phyloP scores from a whole-genome alignment of 2,113 vertebrate species.

The Ceratotherium simum region DNA sequence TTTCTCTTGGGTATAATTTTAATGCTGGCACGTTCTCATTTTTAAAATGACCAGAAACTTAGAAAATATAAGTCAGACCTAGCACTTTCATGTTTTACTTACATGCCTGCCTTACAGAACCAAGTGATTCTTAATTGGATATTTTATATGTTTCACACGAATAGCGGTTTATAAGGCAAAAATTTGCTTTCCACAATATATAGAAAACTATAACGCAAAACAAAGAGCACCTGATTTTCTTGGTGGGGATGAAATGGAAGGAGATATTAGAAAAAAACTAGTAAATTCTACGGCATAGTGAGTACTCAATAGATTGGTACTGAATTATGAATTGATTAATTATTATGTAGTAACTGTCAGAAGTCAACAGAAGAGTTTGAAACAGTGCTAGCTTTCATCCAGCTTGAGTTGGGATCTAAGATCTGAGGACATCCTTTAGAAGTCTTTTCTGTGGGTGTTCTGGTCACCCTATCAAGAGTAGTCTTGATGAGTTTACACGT shows the following conservation, averaged over 20 bases:
- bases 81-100: conserved; percentile 54
- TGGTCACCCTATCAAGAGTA: background rate
- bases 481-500: background rate
- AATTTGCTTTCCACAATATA: background rate
- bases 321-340: background rate
- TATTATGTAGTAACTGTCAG: background rate
- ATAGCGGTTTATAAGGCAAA: conserved; percentile 29
- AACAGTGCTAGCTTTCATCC: background rate
- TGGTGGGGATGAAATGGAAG: background rate
- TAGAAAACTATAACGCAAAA: background rate
- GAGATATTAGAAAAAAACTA: background rate
- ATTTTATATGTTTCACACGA: conserved; percentile 29
- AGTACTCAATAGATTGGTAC: background rate
- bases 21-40: conserved; percentile 31
- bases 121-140: conserved; percentile 51
- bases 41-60: conserved; percentile 45
- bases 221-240: background rate
- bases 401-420: background rate
- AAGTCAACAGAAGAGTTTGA: background rate
- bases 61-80: conserved; percentile 27
- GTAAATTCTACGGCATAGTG: background rate
- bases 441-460: background rate
- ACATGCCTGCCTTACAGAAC: conserved; percentile 28
- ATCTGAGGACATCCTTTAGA: background rate
- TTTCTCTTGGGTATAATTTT: conserved; percentile 60